phyloP scores from a whole-genome alignment of 2,113 vertebrate species.

The Phocoena phocoena region DNA sequence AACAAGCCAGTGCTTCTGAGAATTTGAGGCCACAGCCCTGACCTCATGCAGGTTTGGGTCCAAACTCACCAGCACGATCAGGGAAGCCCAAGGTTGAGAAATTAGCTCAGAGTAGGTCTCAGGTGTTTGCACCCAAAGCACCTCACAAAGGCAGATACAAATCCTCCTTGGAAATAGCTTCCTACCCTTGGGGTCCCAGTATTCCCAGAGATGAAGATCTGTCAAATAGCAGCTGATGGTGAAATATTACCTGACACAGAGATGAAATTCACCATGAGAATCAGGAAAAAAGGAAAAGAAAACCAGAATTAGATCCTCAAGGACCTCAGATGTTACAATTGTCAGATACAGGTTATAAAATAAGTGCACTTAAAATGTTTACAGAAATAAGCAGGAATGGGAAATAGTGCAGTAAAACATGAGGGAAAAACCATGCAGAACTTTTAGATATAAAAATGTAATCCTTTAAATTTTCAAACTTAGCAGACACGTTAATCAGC shows the following conservation, averaged over 20 bases:
- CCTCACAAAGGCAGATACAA: background rate
- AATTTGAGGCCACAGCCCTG: background rate
- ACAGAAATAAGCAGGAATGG: background rate
- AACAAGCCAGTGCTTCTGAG: background rate
- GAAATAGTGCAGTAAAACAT: background rate
- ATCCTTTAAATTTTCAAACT: background rate
- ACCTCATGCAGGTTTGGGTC: background rate
- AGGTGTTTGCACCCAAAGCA: background rate
- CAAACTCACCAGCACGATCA: background rate
- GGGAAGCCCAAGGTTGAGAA: background rate
- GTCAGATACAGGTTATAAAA: background rate
- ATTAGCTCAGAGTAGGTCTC: background rate
- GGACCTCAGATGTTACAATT: background rate
- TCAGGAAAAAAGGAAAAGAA: background rate
- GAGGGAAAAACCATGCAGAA: background rate
- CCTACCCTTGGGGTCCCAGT: background rate
- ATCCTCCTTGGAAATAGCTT: background rate
- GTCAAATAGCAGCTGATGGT: background rate
- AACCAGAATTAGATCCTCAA: background rate
- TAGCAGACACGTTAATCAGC: background rate
- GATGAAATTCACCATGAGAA: background rate
- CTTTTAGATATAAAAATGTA: background rate
- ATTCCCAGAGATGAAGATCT: background rate
- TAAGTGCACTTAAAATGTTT: background rate
- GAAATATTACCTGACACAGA: background rate